Conservation (phyloP, 2,113 vertebrate genomes). For the Osmerus mordax region DNA sequence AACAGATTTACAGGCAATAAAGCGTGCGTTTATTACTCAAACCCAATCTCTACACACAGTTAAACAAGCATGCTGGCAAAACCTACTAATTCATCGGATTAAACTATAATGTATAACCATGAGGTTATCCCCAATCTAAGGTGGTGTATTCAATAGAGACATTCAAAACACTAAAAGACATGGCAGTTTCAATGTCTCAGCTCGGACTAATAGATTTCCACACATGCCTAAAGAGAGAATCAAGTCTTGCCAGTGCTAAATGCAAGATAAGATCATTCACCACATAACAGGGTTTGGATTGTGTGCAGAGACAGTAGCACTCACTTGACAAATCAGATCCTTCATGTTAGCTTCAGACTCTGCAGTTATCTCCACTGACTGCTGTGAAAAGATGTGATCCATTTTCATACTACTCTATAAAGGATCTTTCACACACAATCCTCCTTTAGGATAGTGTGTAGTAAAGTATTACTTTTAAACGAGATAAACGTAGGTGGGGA, state of each 20-base stretch:
- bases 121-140: neutral
- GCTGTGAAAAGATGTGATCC: conserved; percentile 46
- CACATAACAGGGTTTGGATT: neutral
- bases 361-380: conserved; percentile 60
- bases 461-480: too few relatives aligned
- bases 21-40: neutral
- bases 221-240: neutral
- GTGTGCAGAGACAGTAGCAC: neutral
- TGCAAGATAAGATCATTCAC: neutral
- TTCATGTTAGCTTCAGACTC: conserved; percentile 53
- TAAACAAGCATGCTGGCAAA: neutral
- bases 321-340: conserved; percentile 15
- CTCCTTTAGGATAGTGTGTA: too few relatives aligned
- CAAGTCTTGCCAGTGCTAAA: neutral
- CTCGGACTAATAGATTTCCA: neutral
- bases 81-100: neutral
- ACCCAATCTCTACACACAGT: neutral
- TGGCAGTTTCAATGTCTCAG: neutral
- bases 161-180: too few relatives aligned
- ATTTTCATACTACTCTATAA: conserved; percentile 9
- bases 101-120: neutral
- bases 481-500: too few relatives aligned
- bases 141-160: too few relatives aligned
- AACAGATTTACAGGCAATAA: neutral
- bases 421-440: too few relatives aligned